phyloP scores from a whole-genome alignment of 2,113 vertebrate genomes.

The Pygoscelis adeliae region DNA sequence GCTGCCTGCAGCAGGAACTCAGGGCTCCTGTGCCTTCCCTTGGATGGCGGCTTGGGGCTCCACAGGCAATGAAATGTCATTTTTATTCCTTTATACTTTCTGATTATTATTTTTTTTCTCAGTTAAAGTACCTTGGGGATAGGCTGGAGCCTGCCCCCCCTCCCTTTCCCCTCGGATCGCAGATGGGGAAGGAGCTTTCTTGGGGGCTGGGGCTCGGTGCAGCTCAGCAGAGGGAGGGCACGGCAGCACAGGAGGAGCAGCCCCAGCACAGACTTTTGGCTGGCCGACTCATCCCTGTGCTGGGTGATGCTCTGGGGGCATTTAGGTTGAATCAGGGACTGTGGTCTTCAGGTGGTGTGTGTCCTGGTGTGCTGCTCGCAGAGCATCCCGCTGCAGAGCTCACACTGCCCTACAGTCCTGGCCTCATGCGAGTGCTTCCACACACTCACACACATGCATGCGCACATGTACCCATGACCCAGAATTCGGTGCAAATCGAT shows the following conservation, averaged over 20 bases:
- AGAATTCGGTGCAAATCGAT: background rate
- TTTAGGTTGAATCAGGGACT: background rate
- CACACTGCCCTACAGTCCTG: fast-evolving
- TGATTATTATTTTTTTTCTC: background rate
- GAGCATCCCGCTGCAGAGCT: background rate
- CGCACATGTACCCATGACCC: fast-evolving
- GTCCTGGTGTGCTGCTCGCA: background rate
- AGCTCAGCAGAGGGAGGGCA: background rate
- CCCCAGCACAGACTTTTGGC: background rate
- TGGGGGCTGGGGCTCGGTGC: fast-evolving
- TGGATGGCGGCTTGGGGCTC: background rate
- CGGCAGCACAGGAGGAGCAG: background rate
- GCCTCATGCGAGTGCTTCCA: no score
- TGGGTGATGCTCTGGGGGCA: background rate
- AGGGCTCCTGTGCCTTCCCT: background rate
- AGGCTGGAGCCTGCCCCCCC: background rate
- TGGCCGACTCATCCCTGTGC: background rate
- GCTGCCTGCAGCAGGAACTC: background rate
- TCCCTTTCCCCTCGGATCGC: fast-evolving
- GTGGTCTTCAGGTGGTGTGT: no score
- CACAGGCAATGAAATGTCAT: background rate
- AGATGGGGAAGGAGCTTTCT: background rate
- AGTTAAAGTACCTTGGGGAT: background rate
- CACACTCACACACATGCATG: fast-evolving
- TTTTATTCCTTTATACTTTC: background rate